Evolutionary conservation across 92 coral and sea anemone species (phyloP), one percentile per base, ranked within the genome.

Genomic region (Chrysogorgia sp.): DNA sequence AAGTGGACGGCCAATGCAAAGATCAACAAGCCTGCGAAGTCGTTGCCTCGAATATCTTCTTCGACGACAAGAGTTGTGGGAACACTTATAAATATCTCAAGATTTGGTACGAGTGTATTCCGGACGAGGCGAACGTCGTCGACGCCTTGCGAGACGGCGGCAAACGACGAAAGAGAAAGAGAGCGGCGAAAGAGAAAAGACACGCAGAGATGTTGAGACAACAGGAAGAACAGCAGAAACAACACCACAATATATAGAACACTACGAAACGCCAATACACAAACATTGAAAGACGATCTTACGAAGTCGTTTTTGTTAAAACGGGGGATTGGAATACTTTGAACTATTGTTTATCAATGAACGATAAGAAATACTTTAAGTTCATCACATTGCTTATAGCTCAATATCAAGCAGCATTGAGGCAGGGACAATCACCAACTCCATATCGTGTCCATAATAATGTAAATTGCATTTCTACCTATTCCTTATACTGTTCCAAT

Each of bases 11-110:
- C 75, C 99, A 96, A 78, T 96, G 99, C 84, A 91, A 96, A 86
- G 90, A 96, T 84, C 96, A 96, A 85, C 99, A 96, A 86, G 99
- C 99, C 23, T 96, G 99, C 57, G 99, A 96, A 79, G 99, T 96
- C 49, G 99, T 91, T 34, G 99, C 99, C 82, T 89, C 97, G 45
- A 96, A 96, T 78, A 91, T 96, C 86, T 96, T 96, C 96, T 96
- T 96, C 84, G 99, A 96, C 85, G 99, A 96, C 85, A 88, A 91
- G 81, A 72, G 83, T 61, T 96, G 99, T 84, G 99, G 99, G 15
- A 96, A 96, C 87, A 90, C 84, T 35, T 96, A 96, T 89, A 96
- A 96, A 89, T 96, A 96, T 85, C 90, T 96, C 74, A 96, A 96
- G 83, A 82, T 96, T 71, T 96, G 99, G 99, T 96, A 96, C 86